Base-by-base conservation (phyloP, 2,113 vertebrate genomes). In the Mastomys natalensis region DNA sequence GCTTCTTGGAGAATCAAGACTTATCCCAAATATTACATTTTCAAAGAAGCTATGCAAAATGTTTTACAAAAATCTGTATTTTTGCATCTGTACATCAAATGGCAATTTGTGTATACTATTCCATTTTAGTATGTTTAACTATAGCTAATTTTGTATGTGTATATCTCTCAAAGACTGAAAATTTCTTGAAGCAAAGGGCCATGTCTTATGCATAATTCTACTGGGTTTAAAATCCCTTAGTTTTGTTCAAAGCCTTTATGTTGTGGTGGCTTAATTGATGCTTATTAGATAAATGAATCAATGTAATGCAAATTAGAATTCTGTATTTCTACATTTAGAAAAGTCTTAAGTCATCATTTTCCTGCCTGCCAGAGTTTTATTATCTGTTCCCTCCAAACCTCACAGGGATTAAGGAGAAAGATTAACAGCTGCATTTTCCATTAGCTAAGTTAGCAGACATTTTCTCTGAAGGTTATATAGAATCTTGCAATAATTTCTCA, bases 301-400 rank as follows among this genome's bases (percentile, higher is more conserved):
- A 51, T 48, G 51, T 60, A 90, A 94, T 85, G 48, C 24, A 88
- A 90, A 94, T 93, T 85, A 90, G 4, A 80, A 43, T 4, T 85
- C 26, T 29, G 1, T 68, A 51, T 70, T 88, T 88, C 81, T 90
- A 48, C 87, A 91, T 90, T 95, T 95, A 76, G 88, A 95, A 90
- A 91, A 95, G 86, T 80, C 26, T 51, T 19, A 73, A 40, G 26
- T n/a, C 58, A 92, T 87, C 55, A 78, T 95, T 93, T 93, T 87
- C 40, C 68, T 96, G 58, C 15, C 92, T 80, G 86, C 87, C 31
- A 48, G 84, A 89, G 22, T 84, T 92, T 96, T 94, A 88, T 53
- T 80, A 90, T 90, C 84, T 94, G 48, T 87, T 96, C 94, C 11
- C 70, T 81, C 37, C 16, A 90, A 91, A 70, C 73, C 64, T 51